Percentiles rank a stretch among this genome's conserved stretches.
phyloP scores from a whole-genome alignment of 1,140 invertebrate genomes.

The Drosophila lini region DNA sequence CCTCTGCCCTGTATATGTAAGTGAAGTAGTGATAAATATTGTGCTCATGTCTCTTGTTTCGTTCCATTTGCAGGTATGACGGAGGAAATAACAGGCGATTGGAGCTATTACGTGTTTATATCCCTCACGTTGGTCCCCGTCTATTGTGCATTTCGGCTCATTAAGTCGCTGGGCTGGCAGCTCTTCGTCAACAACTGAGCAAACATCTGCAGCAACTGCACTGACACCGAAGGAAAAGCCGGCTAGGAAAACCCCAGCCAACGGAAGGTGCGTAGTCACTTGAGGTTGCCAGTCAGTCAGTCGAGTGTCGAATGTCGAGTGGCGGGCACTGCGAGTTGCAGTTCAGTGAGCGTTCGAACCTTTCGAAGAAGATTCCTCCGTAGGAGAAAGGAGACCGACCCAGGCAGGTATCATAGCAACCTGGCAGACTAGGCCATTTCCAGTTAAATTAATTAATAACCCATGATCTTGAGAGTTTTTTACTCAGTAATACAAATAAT shows the following conservation, averaged over 20 bases:
- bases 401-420: neutral
- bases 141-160: conserved; percentile 84
- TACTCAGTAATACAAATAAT: neutral
- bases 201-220: conserved; percentile 44
- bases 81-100: conserved; percentile 82
- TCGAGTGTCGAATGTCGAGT: conserved; percentile 32
- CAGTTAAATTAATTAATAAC: neutral
- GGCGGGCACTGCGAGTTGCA: conserved; percentile 14
- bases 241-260: neutral
- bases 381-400: neutral
- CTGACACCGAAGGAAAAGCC: conserved; percentile 8
- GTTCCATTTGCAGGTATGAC: conserved; percentile 70
- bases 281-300: conserved; percentile 44
- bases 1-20: conserved; percentile 2
- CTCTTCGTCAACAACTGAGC: conserved; percentile 83
- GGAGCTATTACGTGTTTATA: conserved; percentile 82
- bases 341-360: neutral
- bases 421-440: neutral
- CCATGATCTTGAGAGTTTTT: neutral
- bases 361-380: neutral
- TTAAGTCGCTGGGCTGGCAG: conserved; percentile 84
- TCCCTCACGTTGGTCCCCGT: conserved; percentile 81
- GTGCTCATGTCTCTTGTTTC: conserved; percentile 11
- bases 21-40: conserved; percentile 27
- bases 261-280: conserved; percentile 74